phyloP scores from a whole-genome alignment of 1,140 invertebrate species.

The Globodera ellingtonae region DNA sequence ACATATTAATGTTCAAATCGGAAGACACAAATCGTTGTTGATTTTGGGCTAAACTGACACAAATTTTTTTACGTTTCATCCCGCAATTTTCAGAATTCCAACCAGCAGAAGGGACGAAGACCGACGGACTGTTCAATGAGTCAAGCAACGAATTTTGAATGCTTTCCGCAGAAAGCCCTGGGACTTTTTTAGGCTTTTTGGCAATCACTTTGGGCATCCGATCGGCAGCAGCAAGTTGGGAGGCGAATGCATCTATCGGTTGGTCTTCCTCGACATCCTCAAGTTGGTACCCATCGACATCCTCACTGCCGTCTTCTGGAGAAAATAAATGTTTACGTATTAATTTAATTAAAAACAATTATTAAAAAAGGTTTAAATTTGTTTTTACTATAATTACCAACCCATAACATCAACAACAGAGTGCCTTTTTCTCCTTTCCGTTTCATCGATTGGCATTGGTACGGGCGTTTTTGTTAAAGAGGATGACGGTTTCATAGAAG shows the following conservation, averaged over 20 bases:
- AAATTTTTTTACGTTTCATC: neutral
- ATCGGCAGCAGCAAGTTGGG: constrained; percentile 20
- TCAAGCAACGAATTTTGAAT: constrained; percentile 27
- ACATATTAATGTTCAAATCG: constrained; percentile 26
- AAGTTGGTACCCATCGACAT: neutral
- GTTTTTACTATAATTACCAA: neutral
- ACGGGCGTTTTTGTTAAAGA: neutral
- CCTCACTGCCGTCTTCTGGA: neutral
- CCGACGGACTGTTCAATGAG: constrained; percentile 9
- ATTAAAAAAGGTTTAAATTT: neutral
- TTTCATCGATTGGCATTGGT: neutral
- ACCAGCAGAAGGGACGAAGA: neutral
- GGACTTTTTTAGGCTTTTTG: constrained; percentile 22
- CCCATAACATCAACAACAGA: neutral
- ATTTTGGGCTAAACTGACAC: neutral
- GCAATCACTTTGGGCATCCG: neutral
- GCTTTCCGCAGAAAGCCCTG: constrained; percentile 1
- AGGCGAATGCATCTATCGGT: constrained; percentile 18
- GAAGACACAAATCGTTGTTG: neutral
- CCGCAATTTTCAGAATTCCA: neutral
- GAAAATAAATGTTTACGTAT: neutral
- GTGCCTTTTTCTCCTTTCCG: neutral
- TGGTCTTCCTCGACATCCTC: neutral
- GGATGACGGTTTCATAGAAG: neutral
- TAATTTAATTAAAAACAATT: neutral